Conservation (phyloP, 2,888 invertebrate species). For the Agrochola litura region DNA sequence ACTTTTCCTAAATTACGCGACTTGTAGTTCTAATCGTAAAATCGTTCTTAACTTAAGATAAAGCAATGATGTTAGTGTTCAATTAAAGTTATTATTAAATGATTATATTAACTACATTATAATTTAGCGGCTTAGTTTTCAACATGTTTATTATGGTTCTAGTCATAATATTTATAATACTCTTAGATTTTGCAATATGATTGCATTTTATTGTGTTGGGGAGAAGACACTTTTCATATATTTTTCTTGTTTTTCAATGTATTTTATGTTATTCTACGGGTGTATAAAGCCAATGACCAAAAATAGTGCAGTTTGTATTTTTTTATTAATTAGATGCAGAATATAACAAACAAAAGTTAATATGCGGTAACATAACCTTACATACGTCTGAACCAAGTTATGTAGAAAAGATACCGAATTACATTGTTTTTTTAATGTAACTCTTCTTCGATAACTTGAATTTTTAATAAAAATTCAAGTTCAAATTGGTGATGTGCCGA, state of each 20-base stretch:
- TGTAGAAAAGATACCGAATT: no score
- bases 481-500: no score
- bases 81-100: constrained; percentile 39
- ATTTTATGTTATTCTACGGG: background rate
- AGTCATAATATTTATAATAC: constrained; percentile 55
- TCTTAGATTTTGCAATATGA: constrained; percentile 46
- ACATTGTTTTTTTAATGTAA: no score
- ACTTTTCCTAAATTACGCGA: background rate
- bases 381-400: no score
- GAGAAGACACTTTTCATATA: constrained; percentile 10
- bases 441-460: no score
- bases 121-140: constrained; percentile 39
- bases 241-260: background rate
- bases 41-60: constrained; percentile 30
- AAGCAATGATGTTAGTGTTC: constrained; percentile 60
- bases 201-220: constrained; percentile 40
- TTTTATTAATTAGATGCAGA: no score
- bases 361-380: no score
- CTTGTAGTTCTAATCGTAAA: constrained; percentile 27
- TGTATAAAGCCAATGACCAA: no score
- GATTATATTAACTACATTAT: constrained; percentile 31
- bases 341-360: no score
- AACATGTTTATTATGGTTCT: constrained; percentile 55
- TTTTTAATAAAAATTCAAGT: no score
- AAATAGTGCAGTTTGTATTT: no score